phyloP scores from a whole-genome alignment of 2,888 invertebrate genomes.

The Chloromyia formosa region DNA sequence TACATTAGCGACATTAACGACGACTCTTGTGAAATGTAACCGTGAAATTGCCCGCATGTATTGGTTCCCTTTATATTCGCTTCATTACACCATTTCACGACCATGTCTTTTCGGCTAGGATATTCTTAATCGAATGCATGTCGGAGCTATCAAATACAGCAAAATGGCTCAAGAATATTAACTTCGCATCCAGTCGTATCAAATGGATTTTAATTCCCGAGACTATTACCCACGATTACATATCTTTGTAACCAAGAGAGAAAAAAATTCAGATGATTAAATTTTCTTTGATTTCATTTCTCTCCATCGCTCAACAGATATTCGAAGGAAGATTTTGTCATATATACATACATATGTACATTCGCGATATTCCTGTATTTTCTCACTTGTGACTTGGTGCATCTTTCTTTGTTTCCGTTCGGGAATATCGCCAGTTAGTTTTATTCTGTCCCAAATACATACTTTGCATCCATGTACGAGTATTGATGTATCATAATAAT shows the following conservation, averaged over 20 bases:
- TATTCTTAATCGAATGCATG: conserved; percentile 5
- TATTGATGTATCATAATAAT: background rate
- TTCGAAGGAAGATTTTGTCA: no score
- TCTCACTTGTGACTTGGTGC: no score
- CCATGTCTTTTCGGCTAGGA: background rate
- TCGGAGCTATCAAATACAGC: background rate
- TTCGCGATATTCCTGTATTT: no score
- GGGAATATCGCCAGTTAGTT: background rate
- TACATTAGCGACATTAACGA: no score
- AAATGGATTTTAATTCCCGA: background rate
- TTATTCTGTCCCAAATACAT: background rate
- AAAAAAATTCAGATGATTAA: background rate
- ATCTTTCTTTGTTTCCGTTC: background rate
- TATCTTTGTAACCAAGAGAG: background rate
- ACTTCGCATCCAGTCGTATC: background rate
- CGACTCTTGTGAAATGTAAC: no score
- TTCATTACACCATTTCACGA: background rate
- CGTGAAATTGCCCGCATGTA: background rate
- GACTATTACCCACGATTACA: background rate
- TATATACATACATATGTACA: no score
- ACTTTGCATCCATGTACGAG: background rate
- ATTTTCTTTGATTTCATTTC: background rate
- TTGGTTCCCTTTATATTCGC: background rate
- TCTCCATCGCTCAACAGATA: background rate
- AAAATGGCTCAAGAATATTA: background rate